These are phyloP conservation scores for Lobophora halterata DNA, from an alignment of 2,888 invertebrate species.

Conservation along the genomic window DNA sequence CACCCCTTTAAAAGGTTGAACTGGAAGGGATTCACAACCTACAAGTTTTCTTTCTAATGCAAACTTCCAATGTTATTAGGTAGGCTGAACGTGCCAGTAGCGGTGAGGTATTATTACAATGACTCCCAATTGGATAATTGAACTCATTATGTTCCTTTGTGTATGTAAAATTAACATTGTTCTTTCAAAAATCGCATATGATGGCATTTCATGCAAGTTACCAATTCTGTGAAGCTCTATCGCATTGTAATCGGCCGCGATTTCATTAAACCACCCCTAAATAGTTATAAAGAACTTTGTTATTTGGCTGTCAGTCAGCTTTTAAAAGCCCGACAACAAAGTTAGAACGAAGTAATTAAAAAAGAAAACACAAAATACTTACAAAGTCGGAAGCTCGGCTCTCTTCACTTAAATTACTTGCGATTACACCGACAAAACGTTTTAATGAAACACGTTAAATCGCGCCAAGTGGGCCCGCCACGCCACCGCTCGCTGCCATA, in stretches of 20 bases:
- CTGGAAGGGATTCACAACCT: too few species aligned
- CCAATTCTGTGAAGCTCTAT: constrained; percentile 53
- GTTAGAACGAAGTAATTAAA: constrained; percentile 81
- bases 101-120: too few species aligned
- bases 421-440: constrained; percentile 80
- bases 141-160: too few species aligned
- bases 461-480: constrained; percentile 69
- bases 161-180: too few species aligned
- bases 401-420: constrained; percentile 80
- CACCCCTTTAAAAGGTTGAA: too few species aligned
- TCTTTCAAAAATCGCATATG: constrained; percentile 18
- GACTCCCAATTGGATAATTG: too few species aligned
- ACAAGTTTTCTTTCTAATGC: too few species aligned
- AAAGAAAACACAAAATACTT: constrained; percentile 81
- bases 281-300: constrained; percentile 78
- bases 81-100: too few species aligned
- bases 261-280: constrained; percentile 73
- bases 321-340: constrained; percentile 77
- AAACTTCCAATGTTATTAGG: too few species aligned
- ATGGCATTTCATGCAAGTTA: constrained; percentile 38
- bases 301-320: constrained; percentile 80
- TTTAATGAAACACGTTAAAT: constrained; percentile 80
- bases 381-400: constrained; percentile 79
- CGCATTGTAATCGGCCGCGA: constrained; percentile 59
- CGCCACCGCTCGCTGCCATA: constrained; percentile 57